Evolutionary conservation across 2,113 vertebrate species (phyloP).

Genomic region (Gorsachius goisagi): DNA sequence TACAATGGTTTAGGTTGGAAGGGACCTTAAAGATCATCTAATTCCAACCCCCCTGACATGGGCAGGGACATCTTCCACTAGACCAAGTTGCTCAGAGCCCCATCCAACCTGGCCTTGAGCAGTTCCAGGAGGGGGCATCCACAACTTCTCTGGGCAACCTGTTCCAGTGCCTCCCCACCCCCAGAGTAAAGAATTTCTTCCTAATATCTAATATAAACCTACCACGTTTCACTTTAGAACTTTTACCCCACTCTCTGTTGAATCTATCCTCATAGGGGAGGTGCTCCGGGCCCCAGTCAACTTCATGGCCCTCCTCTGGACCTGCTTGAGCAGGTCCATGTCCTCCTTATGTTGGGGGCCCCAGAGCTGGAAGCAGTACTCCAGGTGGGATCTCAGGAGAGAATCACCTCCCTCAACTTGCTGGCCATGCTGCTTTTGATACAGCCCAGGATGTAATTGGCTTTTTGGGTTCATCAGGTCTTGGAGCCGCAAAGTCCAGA

Average conservation of each 20-base stretch:
- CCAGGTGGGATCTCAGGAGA: not conserved
- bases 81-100: not conserved
- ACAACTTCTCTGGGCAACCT: not conserved
- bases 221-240: not conserved
- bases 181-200: rapidly evolving
- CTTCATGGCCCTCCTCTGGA: not conserved
- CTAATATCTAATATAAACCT: not conserved
- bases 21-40: too few species aligned
- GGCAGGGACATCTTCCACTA: not conserved
- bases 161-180: rapidly evolving
- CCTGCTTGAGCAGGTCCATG: rapidly evolving
- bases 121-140: rapidly evolving
- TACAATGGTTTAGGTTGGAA: not conserved
- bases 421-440: not conserved
- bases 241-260: not conserved
- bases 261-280: rapidly evolving
- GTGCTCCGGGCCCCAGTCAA: rapidly evolving
- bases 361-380: rapidly evolving
- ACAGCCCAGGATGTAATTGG: rapidly evolving
- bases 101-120: rapidly evolving
- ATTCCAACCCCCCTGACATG: rapidly evolving
- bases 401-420: not conserved
- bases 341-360: rapidly evolving
- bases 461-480: not conserved
- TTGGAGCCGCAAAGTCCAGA: not conserved